Evolutionary conservation across 2,888 invertebrate genomes (phyloP), one percentile per base, ranked within the genome.

Genomic region (Stramonita haemastoma): DNA sequence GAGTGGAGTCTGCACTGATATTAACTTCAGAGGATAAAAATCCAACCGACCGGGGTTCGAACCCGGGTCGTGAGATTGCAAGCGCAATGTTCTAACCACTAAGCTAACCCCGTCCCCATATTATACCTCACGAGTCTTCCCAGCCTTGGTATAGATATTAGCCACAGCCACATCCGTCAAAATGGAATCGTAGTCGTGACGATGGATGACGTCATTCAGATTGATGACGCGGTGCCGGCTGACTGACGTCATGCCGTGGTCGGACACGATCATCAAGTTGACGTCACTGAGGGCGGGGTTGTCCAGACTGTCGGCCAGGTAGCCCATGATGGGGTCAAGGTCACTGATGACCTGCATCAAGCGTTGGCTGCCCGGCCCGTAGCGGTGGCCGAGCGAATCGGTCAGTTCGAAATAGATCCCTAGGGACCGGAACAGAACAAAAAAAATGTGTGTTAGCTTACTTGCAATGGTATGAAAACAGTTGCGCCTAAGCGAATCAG

Each of bases 241-340:
- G 19, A 94, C 89, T 26, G 91, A 83, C 2, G 93, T 91, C 93
- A 94, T 93, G 0, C 94, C 94, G 87, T 94, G 94, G 88, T 94
- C 94, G 29, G 94, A 94, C 5, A 93, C 90, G 0, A 94, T 87
- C 56, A 94, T 91, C 29, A 91, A 36, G 88, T 91, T 91, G 46
- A 94, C 84, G 86, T 93, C 92, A 17, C 91, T 89, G 34, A 88
- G 56, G 22, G 84, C 34, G 11, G n/a, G 46, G 29, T 70, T 88
- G n/a, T 60, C 36, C 8, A 88, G 70, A 36, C 70, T 83, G 70
- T 90, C 84, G 29, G 86, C 46, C 29, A 90, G 73, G 36, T 87
- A 66, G 22, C 85, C 86, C 29, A 90, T 79, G 22, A 87, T 86
- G 0, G 32, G 79, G 86, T 91, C 91, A n/a, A 90, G 60, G 70